Percentiles rank a stretch among this genome's conserved stretches.
Evolutionary conservation across 2,113 vertebrate species (phyloP).

Genomic region (Centropristis striata): DNA sequence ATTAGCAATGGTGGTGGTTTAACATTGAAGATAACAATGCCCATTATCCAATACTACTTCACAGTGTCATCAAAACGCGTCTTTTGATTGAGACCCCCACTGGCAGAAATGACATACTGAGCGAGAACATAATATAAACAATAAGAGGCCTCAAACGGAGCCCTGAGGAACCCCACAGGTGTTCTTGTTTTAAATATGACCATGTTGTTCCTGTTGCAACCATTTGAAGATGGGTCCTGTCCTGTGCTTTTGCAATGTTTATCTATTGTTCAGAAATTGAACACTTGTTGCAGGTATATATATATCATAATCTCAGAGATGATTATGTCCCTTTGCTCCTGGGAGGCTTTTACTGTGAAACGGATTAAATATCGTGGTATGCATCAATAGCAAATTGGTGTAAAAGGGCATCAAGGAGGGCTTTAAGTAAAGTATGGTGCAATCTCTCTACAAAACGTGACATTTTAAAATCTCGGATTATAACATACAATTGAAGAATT

Average conservation of each 20-base stretch:
- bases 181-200: background rate
- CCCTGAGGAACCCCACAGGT: background rate
- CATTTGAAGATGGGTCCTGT: background rate
- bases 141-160: background rate
- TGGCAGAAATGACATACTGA: too few species aligned
- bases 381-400: conserved; percentile 4
- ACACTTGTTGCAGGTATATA: background rate
- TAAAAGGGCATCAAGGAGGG: too few species aligned
- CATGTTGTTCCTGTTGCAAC: background rate
- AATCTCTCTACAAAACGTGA: background rate
- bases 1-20: too few species aligned
- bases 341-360: conserved; percentile 9
- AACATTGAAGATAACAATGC: too few species aligned
- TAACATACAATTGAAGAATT: too few species aligned
- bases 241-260: background rate
- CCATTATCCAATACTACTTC: too few species aligned
- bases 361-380: background rate
- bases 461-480: too few species aligned
- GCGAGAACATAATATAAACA: too few species aligned
- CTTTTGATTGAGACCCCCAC: too few species aligned
- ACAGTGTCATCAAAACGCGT: too few species aligned
- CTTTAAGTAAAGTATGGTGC: background rate
- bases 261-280: background rate
- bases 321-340: background rate
- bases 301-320: background rate